Percentiles rank a stretch among this genome's conserved stretches.
These are phyloP conservation scores for Drosophila kikkawai DNA, from an alignment of 1,140 invertebrate genomes.

Conservation along the genomic window DNA sequence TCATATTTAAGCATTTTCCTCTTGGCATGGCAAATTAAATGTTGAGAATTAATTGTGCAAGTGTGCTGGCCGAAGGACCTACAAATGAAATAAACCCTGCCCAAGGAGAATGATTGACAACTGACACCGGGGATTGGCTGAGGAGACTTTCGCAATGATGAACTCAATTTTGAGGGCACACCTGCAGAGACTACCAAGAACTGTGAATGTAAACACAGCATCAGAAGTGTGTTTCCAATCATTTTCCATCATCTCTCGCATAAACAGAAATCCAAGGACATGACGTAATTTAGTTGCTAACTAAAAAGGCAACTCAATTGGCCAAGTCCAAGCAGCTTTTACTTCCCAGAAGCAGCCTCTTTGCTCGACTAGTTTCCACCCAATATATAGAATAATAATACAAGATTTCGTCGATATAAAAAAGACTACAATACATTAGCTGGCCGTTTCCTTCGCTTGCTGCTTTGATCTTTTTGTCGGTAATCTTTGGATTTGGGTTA, in stretches of 20 bases:
- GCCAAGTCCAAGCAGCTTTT: slow-evolving; percentile 12
- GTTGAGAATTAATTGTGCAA: slow-evolving; percentile 68
- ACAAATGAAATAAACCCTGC: background rate
- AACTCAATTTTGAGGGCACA: slow-evolving; percentile 14
- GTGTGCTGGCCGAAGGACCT: slow-evolving; percentile 47
- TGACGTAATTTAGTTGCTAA: slow-evolving; percentile 56
- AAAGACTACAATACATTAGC: slow-evolving; percentile 37
- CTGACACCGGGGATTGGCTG: slow-evolving; percentile 14
- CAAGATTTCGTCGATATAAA: background rate
- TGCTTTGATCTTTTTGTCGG: slow-evolving; percentile 45
- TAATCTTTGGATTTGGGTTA: slow-evolving; percentile 50
- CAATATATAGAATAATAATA: background rate
- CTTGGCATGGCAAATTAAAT: slow-evolving; percentile 68
- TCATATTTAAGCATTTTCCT: slow-evolving; percentile 59
- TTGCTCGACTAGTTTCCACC: slow-evolving; percentile 7
- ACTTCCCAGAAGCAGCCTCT: slow-evolving; percentile 38
- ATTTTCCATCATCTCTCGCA: slow-evolving; percentile 11
- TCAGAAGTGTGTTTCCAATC: slow-evolving; percentile 15
- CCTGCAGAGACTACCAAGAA: slow-evolving; percentile 21
- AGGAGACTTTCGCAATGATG: background rate
- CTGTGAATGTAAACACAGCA: slow-evolving; percentile 10
- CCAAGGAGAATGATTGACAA: slow-evolving; percentile 26
- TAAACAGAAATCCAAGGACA: slow-evolving; percentile 51
- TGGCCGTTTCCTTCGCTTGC: slow-evolving; percentile 7
- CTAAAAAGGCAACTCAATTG: slow-evolving; percentile 40